These are phyloP conservation scores for Tokudaia muenninki DNA, from an alignment of 2,797 vertebrate genomes.

Conservation along the genomic window DNA sequence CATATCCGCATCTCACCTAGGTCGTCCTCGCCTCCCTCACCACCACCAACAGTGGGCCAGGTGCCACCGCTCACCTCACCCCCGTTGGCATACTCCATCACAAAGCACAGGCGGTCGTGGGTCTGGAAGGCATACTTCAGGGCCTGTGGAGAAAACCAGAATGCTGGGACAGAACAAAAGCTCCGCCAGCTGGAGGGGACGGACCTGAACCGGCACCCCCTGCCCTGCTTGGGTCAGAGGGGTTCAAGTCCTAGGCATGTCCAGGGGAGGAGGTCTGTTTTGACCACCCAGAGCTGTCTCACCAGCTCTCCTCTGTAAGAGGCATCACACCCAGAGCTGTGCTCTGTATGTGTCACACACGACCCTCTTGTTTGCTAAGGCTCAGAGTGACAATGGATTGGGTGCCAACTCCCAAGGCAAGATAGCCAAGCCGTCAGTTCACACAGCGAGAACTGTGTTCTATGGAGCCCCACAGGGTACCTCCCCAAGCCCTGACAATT, in stretches of 20 bases:
- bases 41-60: fast-evolving
- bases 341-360: too few relatives aligned
- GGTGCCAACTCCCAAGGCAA: not conserved
- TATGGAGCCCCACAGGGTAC: not conserved
- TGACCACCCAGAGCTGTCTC: not conserved
- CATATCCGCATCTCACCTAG: too few relatives aligned
- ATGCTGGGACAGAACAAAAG: not conserved
- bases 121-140: conserved; percentile 99
- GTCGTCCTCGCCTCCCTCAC: not conserved
- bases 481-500: not conserved
- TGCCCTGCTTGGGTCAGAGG: not conserved
- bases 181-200: not conserved
- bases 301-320: not conserved
- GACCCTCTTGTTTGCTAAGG: too few relatives aligned
- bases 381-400: not conserved
- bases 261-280: not conserved
- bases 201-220: not conserved
- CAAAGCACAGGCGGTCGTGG: conserved; percentile 96
- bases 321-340: not conserved
- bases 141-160: conserved; percentile 87
- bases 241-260: not conserved
- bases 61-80: conserved; percentile 91
- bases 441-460: not conserved
- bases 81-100: conserved; percentile 98
- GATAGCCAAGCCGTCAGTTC: not conserved